Evolutionary conservation across 2,113 vertebrate genomes (phyloP), one percentile per base, ranked within the genome.

Genomic region (Tyrannus savana): DNA sequence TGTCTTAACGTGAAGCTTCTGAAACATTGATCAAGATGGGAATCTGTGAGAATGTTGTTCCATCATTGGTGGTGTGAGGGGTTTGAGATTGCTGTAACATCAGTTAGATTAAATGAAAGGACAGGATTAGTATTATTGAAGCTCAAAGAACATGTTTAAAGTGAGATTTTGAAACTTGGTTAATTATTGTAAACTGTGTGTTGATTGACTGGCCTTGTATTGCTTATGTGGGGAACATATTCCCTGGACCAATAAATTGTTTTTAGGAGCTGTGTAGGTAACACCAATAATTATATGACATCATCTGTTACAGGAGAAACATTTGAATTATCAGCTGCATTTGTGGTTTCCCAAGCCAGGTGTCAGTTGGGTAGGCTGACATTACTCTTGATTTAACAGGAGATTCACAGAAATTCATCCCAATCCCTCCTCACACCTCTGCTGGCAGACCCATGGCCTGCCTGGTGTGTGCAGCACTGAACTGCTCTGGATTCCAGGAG

Each of bases 381-480:
- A 42, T 2, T 68, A 16, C 10, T 72, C 12, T 52, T 69, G 5
- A 19, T 79, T 78, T 73, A 37, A 55, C 25, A 33, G 25, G 37
- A 76, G 23, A 35, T 62, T 52, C 28, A 33, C 49, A 72, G 75
- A 25, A 73, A 66, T 80, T 60, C n/a, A 31, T 53, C n/a, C 22
- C 41, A 58, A 0, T 79, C 85, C 9, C 14, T 62, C 19, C 25
- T 60, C 3, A 0, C 1, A 7, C 7, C 46, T 62, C 31, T 77
- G 15, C 52, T 78, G 72, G 39, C 56, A 89, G 76, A 47, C 19
- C 49, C 19, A 7, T 52, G 21, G 44, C 46, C 64, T 93, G 81
- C 50, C 62, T 44, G 0, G 0, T 47, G 4, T 25, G 7, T 37
- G 46, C 63, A 39, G 39, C 14, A 35, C 35, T 89, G 53, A 21